phyloP scores from a whole-genome alignment of 2,888 invertebrate species.

The Gastracanthus pulcherrimus region DNA sequence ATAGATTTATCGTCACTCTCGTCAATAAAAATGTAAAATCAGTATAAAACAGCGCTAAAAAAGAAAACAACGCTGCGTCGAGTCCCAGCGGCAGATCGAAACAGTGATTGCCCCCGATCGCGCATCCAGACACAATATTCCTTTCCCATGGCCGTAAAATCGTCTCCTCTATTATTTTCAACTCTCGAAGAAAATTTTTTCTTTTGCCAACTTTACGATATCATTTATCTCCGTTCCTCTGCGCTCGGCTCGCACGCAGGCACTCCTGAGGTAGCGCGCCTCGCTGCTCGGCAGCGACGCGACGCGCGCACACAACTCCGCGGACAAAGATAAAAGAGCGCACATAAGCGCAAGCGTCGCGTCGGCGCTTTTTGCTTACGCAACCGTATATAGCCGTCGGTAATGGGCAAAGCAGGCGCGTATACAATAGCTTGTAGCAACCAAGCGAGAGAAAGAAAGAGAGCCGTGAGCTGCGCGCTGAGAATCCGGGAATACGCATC shows the following conservation, averaged over 20 bases:
- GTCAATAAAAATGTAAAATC: constrained; percentile 27
- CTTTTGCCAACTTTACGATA: constrained; percentile 40
- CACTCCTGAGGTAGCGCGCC: not conserved
- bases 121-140: constrained; percentile 8
- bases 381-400: constrained; percentile 40
- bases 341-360: not conserved
- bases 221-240: constrained; percentile 44
- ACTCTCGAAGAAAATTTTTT: not conserved
- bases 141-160: constrained; percentile 42
- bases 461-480: not conserved
- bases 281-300: constrained; percentile 20
- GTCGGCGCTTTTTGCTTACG: constrained; percentile 46
- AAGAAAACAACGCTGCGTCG: not conserved
- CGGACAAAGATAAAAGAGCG: constrained; percentile 47
- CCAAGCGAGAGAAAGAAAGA: not conserved
- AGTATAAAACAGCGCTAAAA: not conserved
- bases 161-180: constrained; percentile 34
- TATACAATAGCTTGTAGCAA: constrained; percentile 6
- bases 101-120: constrained; percentile 19
- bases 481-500: constrained; percentile 65
- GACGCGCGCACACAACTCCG: constrained; percentile 12
- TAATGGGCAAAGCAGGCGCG: constrained; percentile 41
- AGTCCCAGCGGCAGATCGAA: not conserved
- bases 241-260: not conserved
- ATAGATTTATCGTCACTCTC: constrained; percentile 22